Base-by-base conservation (phyloP, 2,113 vertebrate species). In the Serinus canaria region DNA sequence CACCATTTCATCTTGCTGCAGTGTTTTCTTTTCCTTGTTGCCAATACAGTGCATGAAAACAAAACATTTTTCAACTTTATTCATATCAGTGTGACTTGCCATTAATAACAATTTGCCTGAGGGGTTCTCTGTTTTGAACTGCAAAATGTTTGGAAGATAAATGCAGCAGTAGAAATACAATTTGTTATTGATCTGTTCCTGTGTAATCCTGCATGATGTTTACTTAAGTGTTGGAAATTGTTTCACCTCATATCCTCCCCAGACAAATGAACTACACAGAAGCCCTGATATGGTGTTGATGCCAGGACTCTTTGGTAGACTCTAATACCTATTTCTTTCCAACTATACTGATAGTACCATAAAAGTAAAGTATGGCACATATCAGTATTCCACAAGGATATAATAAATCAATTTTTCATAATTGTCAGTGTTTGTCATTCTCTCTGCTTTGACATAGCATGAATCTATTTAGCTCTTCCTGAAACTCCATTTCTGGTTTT, bases 131-230 rank as follows among this genome's bases (percentile, higher is more conserved):
- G 28, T 72, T 80, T 56, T 39, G 31, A 91, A 33, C 33, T 76
- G 69, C 19, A 84, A 79, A 84, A 77, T 41, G 19, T 59, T 58
- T 60, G 52, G 76, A 86, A 90, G 53, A 66, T 30, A 94, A 94
- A 79, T 62, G 74, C 11, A 47, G 33, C 62, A 82, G 82, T 24
- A 91, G 69, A 87, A 92, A 87, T 60, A 46, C 37, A 50, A 69
- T 84, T 84, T 89, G 70, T 43, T 84, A 84, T 82, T 75, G 87
- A 91, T 85, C 46, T 69, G 41, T 63, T 82, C 83, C 67, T 62
- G 49, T 76, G 81, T 82, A 84, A 82, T 78, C 23, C 50, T 92
- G 41, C 52, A 21, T 55, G 15, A 35, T 76, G 15, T 92, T 96
- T 93, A 76, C 14, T 0, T 53, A 68, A 73, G 31, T 46, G 31